Conservation (phyloP, 2,888 invertebrate species). For the Vandiemenella viatica region DNA sequence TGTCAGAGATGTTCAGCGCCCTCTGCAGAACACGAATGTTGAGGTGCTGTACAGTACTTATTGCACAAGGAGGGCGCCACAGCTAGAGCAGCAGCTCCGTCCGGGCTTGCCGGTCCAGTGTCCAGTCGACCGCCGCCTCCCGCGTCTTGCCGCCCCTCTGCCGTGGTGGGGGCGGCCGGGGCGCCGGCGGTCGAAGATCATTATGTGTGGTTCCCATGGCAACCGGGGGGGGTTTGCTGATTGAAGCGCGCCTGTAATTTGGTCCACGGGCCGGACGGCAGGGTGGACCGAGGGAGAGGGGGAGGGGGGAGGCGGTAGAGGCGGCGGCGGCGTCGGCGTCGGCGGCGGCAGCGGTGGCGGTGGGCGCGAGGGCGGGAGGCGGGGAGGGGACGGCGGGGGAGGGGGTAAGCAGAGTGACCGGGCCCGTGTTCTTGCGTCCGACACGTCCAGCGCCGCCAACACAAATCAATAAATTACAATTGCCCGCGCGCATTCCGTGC, state of each 20-base stretch:
- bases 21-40: no score
- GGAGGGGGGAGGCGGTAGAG: background rate
- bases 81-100: no score
- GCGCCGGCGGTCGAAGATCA: slow-evolving; percentile 11
- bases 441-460: background rate
- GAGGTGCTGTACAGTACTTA: no score
- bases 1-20: no score
- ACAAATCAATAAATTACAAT: background rate
- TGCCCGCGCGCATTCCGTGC: background rate
- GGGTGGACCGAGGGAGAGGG: no score
- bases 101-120: no score
- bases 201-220: slow-evolving; percentile 13
- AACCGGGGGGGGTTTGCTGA: slow-evolving; percentile 10
- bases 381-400: background rate
- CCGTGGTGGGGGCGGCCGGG: slow-evolving; percentile 2
- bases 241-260: slow-evolving; percentile 15
- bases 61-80: no score
- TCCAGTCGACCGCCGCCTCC: background rate
- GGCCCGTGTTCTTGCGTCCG: background rate
- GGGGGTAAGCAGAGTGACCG: background rate
- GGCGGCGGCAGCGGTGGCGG: background rate
- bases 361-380: background rate
- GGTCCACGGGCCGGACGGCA: slow-evolving; percentile 7
- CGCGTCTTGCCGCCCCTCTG: background rate
- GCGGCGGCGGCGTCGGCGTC: background rate